Conservation (phyloP, 2,888 invertebrate genomes). For the Trachelus stipa region DNA sequence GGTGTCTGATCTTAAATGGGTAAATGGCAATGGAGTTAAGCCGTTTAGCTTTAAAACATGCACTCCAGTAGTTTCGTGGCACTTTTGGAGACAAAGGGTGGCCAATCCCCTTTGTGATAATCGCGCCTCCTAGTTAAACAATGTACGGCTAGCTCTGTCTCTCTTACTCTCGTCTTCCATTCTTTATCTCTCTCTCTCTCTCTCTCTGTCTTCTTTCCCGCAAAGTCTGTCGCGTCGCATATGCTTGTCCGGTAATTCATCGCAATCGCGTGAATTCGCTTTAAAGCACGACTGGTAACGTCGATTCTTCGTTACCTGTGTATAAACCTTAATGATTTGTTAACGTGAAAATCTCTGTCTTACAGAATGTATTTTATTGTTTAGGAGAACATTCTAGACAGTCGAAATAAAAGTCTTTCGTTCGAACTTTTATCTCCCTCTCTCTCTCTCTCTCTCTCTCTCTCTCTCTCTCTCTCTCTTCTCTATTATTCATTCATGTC, state of each 20-base stretch:
- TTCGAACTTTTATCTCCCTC: background rate
- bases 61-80: constrained; percentile 35
- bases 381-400: too few relatives aligned
- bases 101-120: constrained; percentile 15
- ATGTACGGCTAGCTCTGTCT: background rate
- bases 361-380: too few relatives aligned
- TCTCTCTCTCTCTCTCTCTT: too few relatives aligned
- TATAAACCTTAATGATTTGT: background rate
- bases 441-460: too few relatives aligned
- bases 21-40: constrained; percentile 40
- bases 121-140: background rate
- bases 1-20: background rate
- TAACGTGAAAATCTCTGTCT: too few relatives aligned
- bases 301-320: background rate
- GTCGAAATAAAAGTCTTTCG: background rate
- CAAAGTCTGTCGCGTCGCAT: background rate
- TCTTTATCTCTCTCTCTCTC: background rate
- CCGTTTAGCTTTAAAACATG: constrained; percentile 40
- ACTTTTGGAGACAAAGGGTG: constrained; percentile 16
- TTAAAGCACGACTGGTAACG: background rate
- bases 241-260: background rate
- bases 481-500: background rate
- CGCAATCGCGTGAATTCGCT: background rate
- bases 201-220: background rate
- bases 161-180: background rate